A percentile compares a stretch with the other conserved stretches of the same genome.
These are phyloP conservation scores for Lithophane semibrunnea DNA, from an alignment of 2,888 invertebrate genomes.

Conservation along the genomic window DNA sequence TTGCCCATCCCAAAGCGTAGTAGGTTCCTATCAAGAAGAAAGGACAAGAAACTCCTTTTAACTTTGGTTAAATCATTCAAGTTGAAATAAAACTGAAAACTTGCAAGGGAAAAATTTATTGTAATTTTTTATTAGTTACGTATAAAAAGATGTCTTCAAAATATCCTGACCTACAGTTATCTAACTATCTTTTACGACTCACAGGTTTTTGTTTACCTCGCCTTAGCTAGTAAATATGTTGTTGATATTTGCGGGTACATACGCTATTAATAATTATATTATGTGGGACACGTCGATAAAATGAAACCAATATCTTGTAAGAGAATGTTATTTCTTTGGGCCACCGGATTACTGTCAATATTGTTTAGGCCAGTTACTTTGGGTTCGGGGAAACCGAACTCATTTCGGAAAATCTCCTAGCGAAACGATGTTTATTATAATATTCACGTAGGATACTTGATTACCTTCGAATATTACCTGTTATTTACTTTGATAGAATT, in stretches of 20 bases:
- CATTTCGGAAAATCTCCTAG: not conserved
- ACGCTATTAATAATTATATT: not conserved
- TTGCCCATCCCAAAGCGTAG: too few relatives aligned
- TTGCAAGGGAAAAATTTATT: too few relatives aligned
- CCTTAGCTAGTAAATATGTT: not conserved
- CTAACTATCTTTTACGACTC: not conserved
- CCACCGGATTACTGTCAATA: constrained; percentile 4
- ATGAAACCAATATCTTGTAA: constrained; percentile 2
- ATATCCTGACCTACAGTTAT: not conserved
- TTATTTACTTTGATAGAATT: not conserved
- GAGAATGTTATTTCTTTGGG: constrained; percentile 10
- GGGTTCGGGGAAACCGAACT: not conserved
- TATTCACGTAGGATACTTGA: not conserved
- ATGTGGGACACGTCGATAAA: constrained; percentile 21
- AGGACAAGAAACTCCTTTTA: too few relatives aligned
- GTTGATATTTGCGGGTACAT: not conserved
- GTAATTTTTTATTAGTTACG: too few relatives aligned
- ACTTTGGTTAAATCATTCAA: too few relatives aligned
- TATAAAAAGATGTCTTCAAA: not conserved
- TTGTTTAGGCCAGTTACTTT: constrained; percentile 2
- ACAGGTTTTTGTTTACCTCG: not conserved
- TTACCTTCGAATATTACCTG: not conserved
- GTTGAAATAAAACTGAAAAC: too few relatives aligned
- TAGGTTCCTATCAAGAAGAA: too few relatives aligned
- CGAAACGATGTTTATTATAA: not conserved